Conservation (phyloP, 2,113 vertebrate species). For the Clarias batrachus region DNA sequence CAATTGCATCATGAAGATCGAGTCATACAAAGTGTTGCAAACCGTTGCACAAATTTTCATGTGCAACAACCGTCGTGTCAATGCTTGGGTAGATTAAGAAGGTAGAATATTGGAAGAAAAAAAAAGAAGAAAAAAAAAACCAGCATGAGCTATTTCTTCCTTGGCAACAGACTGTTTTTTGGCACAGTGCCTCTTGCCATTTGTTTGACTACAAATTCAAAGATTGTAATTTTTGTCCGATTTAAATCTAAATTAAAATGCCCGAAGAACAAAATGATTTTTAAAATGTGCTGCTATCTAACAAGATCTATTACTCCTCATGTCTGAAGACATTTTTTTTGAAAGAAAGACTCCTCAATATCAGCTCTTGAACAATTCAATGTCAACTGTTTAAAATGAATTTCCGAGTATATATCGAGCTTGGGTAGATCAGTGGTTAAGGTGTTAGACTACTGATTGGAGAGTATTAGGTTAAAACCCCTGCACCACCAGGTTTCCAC, state of each 20-base stretch:
- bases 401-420: neutral
- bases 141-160: neutral
- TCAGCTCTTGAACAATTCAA: too few species aligned
- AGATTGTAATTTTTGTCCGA: neutral
- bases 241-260: neutral
- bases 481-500: too few species aligned
- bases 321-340: neutral
- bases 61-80: neutral
- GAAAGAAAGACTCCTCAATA: neutral
- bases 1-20: neutral
- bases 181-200: neutral
- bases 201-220: neutral
- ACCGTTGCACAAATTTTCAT: neutral
- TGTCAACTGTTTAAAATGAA: too few species aligned
- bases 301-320: neutral
- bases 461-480: too few species aligned
- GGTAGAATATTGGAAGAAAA: neutral
- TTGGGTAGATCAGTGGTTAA: too few species aligned
- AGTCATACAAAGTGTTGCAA: neutral
- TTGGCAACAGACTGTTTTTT: neutral
- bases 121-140: neutral
- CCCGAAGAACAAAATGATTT: neutral
- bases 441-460: too few species aligned
- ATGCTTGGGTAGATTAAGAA: neutral
- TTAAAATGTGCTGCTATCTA: neutral